Evolutionary conservation across 37 sponge, comb jelly and placozoan genomes (phyloP).

Genomic region (Amphimedon queenslandica): DNA sequence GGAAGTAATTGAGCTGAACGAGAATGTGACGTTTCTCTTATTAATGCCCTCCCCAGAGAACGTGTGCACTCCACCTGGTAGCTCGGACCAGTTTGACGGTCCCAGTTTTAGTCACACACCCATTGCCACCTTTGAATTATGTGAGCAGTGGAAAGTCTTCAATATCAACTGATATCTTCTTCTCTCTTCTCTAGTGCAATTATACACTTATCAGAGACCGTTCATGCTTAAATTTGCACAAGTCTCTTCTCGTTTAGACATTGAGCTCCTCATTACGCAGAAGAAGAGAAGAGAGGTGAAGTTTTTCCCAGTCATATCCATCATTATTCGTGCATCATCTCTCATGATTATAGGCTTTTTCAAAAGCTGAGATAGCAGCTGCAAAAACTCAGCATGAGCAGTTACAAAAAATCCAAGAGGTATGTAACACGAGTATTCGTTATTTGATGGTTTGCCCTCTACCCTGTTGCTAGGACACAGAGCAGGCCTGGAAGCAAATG

Average conservation of each 20-base stretch:
- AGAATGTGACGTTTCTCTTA: conserved; percentile 70
- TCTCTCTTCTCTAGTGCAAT: conserved; percentile 44
- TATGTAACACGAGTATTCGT: neutral
- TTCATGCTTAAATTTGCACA: conserved; percentile 59
- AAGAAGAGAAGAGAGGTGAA: conserved; percentile 65
- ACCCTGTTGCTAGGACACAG: conserved; percentile 29
- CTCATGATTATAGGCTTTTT: conserved; percentile 50
- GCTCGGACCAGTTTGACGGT: conserved; percentile 42
- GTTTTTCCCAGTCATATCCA: conserved; percentile 8
- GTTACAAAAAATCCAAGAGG: conserved; percentile 36
- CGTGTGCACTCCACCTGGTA: conserved; percentile 79
- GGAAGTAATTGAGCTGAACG: conserved; percentile 84
- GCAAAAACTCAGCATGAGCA: conserved; percentile 39
- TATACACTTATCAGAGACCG: conserved; percentile 63
- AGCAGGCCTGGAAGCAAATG: conserved; percentile 61
- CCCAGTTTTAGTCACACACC: conserved; percentile 53
- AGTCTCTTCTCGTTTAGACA: conserved; percentile 54
- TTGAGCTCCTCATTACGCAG: conserved; percentile 62
- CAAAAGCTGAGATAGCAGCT: conserved; percentile 45
- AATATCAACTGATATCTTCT: neutral
- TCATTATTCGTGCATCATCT: neutral
- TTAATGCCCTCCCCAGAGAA: conserved; percentile 69
- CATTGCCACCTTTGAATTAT: conserved; percentile 69
- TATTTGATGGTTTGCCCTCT: neutral
- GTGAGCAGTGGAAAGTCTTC: conserved; percentile 23